phyloP scores from a whole-genome alignment of 1,140 invertebrate genomes.

The Heliconius hewitsoni region DNA sequence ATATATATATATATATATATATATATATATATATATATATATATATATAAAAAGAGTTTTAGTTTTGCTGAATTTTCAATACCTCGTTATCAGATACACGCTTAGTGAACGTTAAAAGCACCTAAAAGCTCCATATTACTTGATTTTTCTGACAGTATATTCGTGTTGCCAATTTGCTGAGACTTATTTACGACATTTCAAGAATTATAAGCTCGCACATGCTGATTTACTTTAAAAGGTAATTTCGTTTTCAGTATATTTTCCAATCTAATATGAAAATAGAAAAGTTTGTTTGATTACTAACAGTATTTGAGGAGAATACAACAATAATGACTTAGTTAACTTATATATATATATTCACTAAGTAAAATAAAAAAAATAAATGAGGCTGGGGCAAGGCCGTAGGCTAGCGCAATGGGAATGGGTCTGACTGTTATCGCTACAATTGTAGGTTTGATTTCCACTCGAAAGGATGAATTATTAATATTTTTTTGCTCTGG shows the following conservation, averaged over 20 bases:
- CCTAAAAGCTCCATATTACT: background rate
- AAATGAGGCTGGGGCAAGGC: too few species aligned
- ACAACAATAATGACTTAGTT: too few species aligned
- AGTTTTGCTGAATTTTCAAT: background rate
- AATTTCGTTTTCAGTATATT: background rate
- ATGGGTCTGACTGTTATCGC: too few species aligned
- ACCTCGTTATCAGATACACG: background rate
- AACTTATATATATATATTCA: too few species aligned
- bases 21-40: too few species aligned
- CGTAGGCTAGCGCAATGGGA: too few species aligned
- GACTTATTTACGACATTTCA: background rate
- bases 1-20: too few species aligned
- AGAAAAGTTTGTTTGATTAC: background rate
- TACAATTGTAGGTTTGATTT: too few species aligned
- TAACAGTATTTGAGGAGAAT: background rate
- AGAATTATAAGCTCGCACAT: constrained; percentile 5
- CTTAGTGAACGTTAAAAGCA: background rate
- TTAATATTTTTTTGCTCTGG: too few species aligned
- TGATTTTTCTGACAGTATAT: background rate
- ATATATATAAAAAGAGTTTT: background rate
- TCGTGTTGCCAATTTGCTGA: background rate
- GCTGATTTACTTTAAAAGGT: background rate
- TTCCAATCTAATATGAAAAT: background rate
- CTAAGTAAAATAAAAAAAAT: too few species aligned
- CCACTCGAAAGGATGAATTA: too few species aligned